Evolutionary conservation across 1,140 invertebrate genomes (phyloP).

Genomic region (Adoxophyes honmai): DNA sequence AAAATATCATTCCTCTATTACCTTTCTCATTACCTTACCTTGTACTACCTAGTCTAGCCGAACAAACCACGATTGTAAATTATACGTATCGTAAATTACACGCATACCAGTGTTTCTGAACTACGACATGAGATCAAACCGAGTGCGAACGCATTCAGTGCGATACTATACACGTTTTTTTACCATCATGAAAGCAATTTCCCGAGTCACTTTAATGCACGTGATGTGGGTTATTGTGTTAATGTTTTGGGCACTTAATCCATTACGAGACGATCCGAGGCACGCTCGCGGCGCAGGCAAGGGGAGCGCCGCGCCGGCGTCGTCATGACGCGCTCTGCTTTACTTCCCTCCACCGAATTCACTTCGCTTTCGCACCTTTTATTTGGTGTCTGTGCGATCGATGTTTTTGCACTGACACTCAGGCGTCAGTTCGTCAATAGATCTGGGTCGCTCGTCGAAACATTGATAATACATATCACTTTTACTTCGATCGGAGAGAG

Average conservation of each 20-base stretch:
- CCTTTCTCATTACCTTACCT: too few relatives aligned
- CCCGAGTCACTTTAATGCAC: conserved; percentile 44
- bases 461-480: conserved; percentile 65
- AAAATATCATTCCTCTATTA: too few relatives aligned
- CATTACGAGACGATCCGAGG: conserved; percentile 33
- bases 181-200: conserved; percentile 40
- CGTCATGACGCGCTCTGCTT: not conserved
- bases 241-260: conserved; percentile 51
- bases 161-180: conserved; percentile 30
- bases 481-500: conserved; percentile 56
- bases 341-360: conserved; percentile 35
- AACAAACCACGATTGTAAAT: too few relatives aligned
- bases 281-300: conserved; percentile 18
- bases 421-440: conserved; percentile 34
- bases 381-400: conserved; percentile 46
- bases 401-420: conserved; percentile 51
- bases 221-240: conserved; percentile 62
- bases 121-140: conserved; percentile 12
- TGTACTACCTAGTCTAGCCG: too few relatives aligned
- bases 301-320: not conserved
- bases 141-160: conserved; percentile 21
- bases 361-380: conserved; percentile 58
- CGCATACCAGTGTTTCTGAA: not conserved
- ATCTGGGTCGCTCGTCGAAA: conserved; percentile 60
- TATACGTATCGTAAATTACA: too few relatives aligned